Evolutionary conservation across 2,113 vertebrate genomes (phyloP), one percentile per base, ranked within the genome.

Genomic region (human (Homo sapiens)): DNA sequence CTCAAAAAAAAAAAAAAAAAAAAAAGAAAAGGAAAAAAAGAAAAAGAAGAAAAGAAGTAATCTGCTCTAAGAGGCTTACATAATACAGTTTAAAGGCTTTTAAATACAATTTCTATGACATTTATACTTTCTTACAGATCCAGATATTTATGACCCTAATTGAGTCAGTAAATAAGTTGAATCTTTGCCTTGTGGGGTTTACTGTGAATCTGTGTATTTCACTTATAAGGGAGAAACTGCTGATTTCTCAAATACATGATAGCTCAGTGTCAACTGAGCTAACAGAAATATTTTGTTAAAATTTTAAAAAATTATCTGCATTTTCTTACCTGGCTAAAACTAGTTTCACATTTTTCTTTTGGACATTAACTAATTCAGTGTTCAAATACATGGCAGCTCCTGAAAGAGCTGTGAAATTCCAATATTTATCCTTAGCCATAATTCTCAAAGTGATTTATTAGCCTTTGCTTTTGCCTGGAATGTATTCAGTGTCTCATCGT

Each of bases 291-390:
- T 78, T 92, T 57, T 89, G 27, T 85, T 55, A 66, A 18, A 73
- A 61, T 75, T 92, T 40, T 3, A 64, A 27, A 90, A n/a, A 32
- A 9, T 48, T 84, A 38, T 80, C 20, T 96, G 30, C 40, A 89
- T 92, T 94, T 95, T 16, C 27, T 95, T 87, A 88, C 32, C 55
- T 93, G 43, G 30, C 35, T 89, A 86, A 96, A 86, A 89, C 20
- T 78, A 80, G 23, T 89, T 95, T 52, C 45, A 82, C 68, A 92
- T 83, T 94, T 96, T 97, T 95, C 38, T 84, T 82, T 81, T 59
- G 50, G 75, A 84, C 22, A 90, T 35, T 43, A 86, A 93, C 89
- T 86, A 89, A 93, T 55, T 94, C 8, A 57, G 5, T 57, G 27
- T 89, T 93, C 75, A 96, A 87, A 92, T 80, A 76, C 40, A 80